These are phyloP conservation scores for Uropetala carovei DNA, from an alignment of 2,888 invertebrate genomes.

Conservation along the genomic window DNA sequence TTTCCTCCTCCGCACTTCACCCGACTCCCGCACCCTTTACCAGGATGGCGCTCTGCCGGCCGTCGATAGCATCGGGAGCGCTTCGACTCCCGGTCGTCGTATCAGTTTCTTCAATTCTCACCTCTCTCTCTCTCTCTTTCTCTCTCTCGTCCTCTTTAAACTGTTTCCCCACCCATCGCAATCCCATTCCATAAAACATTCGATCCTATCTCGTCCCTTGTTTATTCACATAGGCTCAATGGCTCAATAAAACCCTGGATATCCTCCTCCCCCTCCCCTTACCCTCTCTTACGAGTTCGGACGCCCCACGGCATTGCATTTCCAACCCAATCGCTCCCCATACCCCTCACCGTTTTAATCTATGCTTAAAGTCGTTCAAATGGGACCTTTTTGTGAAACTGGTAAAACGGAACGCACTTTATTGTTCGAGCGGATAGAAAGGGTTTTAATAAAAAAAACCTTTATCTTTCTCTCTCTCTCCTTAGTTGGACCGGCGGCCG, in stretches of 20 bases:
- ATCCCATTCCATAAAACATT: conserved; percentile 59
- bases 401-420: conserved; percentile 27
- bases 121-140: not conserved
- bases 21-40: not conserved
- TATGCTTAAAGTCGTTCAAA: conserved; percentile 34
- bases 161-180: conserved; percentile 14
- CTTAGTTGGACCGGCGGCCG: not conserved
- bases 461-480: not conserved
- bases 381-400: not conserved
- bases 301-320: conserved; percentile 9
- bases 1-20: not conserved
- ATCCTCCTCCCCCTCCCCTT: too few species aligned
- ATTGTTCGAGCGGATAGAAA: not conserved
- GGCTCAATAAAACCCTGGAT: conserved; percentile 62
- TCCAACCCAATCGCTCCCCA: not conserved
- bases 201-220: conserved; percentile 54
- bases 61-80: conserved; percentile 23
- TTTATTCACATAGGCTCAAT: conserved; percentile 52
- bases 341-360: conserved; percentile 9
- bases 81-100: conserved; percentile 28
- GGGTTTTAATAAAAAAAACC: too few species aligned
- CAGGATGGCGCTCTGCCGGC: not conserved
- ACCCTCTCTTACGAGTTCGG: not conserved
- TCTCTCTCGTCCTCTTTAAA: not conserved
- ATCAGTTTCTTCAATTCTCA: conserved; percentile 39